Evolutionary conservation across 2,888 invertebrate genomes (phyloP), one percentile per base, ranked within the genome.

Genomic region (Pasiphila rectangulata): DNA sequence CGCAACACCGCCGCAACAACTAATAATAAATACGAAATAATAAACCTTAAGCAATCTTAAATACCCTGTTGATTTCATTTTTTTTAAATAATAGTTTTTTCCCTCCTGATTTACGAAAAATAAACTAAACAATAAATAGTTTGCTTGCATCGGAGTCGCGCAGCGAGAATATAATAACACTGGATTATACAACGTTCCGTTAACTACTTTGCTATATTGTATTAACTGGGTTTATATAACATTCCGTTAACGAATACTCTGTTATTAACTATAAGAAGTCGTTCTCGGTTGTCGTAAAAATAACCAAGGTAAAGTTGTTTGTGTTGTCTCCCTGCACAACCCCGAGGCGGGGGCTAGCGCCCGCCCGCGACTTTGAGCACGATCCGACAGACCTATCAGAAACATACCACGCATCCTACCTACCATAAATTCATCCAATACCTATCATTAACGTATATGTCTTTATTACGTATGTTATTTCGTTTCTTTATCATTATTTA

Each of bases 381-480:
- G 51, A 48, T 41, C 54, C 63, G 58, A 49, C 54, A 10, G 52
- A 24, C 30, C 39, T 23, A 27, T 32, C 20, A 24, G 38, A 40
- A 23, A 46, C 59, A 53, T 46, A 52, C 63, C 39, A 4, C 35
- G 39, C 53, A 42, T 36, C 57, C 59, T 58, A 61, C 64, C 66
- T 69, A 69, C 69, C 72, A 83, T 86, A 86, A 85, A 85, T 86
- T 85, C 85, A 75, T 83, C 75, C 82, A 69, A 56, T 78, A 74
- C 83, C 83, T 86, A 87, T 75, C 75, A 77, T 79, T 86, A 84
- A 79, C 83, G 88, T 88, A 88, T 88, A 88, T 88, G 87, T 88
- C 87, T 88, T 88, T 85, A 83, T 88, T 88, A 88, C 87, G 87
- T 88, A 88, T 88, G 82, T 88, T 83, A 85, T 84, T 86, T 82